phyloP scores from a whole-genome alignment of 2,888 invertebrate species.

The Lucinisca nassula region DNA sequence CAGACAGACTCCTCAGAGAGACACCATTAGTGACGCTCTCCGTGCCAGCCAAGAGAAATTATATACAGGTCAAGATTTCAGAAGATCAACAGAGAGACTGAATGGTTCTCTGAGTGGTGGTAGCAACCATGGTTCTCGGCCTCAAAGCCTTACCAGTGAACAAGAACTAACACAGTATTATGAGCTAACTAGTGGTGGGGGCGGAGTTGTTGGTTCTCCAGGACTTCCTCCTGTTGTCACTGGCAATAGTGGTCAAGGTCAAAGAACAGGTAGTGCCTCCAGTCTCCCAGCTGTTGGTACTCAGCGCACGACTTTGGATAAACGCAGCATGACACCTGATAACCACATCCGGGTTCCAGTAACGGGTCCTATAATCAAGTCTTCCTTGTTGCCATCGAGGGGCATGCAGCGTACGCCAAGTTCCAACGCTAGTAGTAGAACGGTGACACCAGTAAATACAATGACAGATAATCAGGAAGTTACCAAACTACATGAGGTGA shows the following conservation, averaged over 20 bases:
- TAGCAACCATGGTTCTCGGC: conserved; percentile 68
- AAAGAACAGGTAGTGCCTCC: conserved; percentile 63
- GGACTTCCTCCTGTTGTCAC: neutral
- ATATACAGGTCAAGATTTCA: conserved; percentile 49
- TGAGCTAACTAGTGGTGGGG: conserved; percentile 57
- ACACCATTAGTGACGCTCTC: conserved; percentile 58
- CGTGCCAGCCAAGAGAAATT: conserved; percentile 73
- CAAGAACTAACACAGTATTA: conserved; percentile 81
- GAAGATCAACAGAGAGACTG: conserved; percentile 35
- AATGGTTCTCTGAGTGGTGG: conserved; percentile 24
- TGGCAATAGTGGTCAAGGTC: conserved; percentile 24
- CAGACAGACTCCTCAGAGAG: conserved; percentile 65
- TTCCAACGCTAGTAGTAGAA: conserved; percentile 77
- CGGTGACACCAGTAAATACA: conserved; percentile 77
- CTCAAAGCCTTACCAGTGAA: conserved; percentile 81
- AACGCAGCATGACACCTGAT: conserved; percentile 79
- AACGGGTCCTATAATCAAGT: conserved; percentile 55
- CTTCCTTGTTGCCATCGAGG: conserved; percentile 64
- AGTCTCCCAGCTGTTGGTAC: conserved; percentile 73
- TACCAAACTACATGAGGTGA: conserved; percentile 62
- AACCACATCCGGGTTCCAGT: conserved; percentile 74
- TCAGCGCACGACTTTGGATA: conserved; percentile 65
- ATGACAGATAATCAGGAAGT: conserved; percentile 34
- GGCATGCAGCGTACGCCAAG: conserved; percentile 54
- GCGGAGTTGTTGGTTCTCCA: conserved; percentile 18